Conservation (phyloP, 1,140 invertebrate species). For the Bathynomus jamesi region DNA sequence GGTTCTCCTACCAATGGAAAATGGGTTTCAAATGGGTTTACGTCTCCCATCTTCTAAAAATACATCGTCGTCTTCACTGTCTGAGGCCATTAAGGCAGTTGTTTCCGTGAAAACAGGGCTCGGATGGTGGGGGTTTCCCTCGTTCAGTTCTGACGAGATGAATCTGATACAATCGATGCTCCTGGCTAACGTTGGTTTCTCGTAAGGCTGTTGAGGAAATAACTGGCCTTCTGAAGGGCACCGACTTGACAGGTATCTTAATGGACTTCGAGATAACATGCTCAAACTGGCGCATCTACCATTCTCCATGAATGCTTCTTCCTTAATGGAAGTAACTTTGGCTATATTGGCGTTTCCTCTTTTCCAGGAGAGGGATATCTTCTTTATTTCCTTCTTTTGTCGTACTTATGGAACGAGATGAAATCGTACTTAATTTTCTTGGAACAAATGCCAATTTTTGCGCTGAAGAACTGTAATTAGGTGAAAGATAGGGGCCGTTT, state of each 20-base stretch:
- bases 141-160: background rate
- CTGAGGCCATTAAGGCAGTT: background rate
- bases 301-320: background rate
- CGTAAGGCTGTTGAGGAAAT: background rate
- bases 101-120: background rate
- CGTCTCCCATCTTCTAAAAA: constrained; percentile 4
- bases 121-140: background rate
- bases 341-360: too few species aligned
- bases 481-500: constrained; percentile 1
- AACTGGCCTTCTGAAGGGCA: background rate
- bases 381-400: constrained; percentile 13
- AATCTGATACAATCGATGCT: background rate
- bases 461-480: too few species aligned
- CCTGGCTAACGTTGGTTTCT: background rate
- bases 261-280: background rate
- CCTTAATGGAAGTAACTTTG: background rate
- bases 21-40: constrained; percentile 11
- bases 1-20: constrained; percentile 12
- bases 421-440: constrained; percentile 18
- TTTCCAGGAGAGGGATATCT: too few species aligned
- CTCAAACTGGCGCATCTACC: background rate
- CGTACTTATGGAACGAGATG: constrained; percentile 13
- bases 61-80: constrained; percentile 14
- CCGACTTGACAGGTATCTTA: background rate
- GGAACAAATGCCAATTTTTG: constrained; percentile 11